phyloP scores from a whole-genome alignment of 2,113 vertebrate species.

The Vidua macroura region DNA sequence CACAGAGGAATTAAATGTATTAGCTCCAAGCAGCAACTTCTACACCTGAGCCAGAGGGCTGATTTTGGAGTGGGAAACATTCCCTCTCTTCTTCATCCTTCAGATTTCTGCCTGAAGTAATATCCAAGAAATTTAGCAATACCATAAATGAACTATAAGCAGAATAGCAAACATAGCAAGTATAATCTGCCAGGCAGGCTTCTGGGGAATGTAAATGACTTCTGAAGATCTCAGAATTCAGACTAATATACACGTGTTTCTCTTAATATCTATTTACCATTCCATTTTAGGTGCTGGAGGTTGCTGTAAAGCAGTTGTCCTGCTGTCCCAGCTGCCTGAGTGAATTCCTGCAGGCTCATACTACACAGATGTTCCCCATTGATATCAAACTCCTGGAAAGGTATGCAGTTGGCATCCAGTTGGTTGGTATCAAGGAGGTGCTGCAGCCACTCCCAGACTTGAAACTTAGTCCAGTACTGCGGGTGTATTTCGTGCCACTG shows the following conservation, averaged over 20 bases:
- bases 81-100: neutral
- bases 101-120: neutral
- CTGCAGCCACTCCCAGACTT: conserved; percentile 99
- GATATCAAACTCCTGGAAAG: conserved; percentile 94
- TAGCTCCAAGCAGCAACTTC: neutral
- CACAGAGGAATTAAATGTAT: neutral
- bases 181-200: neutral
- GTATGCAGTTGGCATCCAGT: conserved; percentile 88
- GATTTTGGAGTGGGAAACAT: neutral
- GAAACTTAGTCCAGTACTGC: conserved; percentile 94
- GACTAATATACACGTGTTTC: neutral
- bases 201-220: neutral
- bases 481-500: conserved; percentile 90
- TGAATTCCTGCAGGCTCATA: conserved; percentile 91
- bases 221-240: neutral
- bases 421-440: conserved; percentile 95
- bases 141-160: neutral
- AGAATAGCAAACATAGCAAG: neutral
- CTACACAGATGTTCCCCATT: conserved; percentile 90
- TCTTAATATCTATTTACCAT: conserved; percentile 70
- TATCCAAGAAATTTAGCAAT: neutral
- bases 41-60: neutral
- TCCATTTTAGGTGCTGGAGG: conserved; percentile 90
- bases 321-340: conserved; percentile 82
- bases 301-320: conserved; percentile 90